phyloP scores from a whole-genome alignment of 2,888 invertebrate species.

The Hirudinaria manillensis region DNA sequence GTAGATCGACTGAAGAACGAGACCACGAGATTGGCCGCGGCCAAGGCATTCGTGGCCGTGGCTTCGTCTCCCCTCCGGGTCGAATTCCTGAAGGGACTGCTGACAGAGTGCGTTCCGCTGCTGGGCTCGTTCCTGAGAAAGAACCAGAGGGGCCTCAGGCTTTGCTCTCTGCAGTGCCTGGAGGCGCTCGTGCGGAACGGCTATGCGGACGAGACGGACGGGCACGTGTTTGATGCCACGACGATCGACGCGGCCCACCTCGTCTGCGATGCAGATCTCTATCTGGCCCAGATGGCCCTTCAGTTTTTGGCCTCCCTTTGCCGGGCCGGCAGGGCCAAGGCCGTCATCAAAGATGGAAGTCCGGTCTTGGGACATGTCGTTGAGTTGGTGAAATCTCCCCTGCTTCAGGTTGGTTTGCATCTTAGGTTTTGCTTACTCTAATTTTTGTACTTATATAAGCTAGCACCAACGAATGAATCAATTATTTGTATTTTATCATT shows the following conservation, averaged over 20 bases:
- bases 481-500: too few relatives aligned
- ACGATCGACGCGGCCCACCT: slow-evolving; percentile 82
- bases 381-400: slow-evolving; percentile 77
- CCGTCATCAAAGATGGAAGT: slow-evolving; percentile 45
- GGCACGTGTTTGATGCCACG: slow-evolving; percentile 71
- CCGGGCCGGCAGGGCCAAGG: slow-evolving; percentile 45
- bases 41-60: slow-evolving; percentile 88
- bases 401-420: slow-evolving; percentile 70
- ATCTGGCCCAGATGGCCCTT: slow-evolving; percentile 75
- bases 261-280: slow-evolving; percentile 86
- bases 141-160: slow-evolving; percentile 87
- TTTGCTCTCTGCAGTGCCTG: slow-evolving; percentile 79
- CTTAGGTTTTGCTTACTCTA: too few relatives aligned
- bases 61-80: slow-evolving; percentile 74
- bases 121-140: slow-evolving; percentile 88
- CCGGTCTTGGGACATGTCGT: slow-evolving; percentile 63
- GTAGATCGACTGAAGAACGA: slow-evolving; percentile 90
- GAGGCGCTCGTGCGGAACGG: slow-evolving; percentile 79
- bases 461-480: too few relatives aligned
- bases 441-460: too few relatives aligned
- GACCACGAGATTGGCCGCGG: slow-evolving; percentile 89
- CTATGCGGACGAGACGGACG: slow-evolving; percentile 56
- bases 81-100: slow-evolving; percentile 69
- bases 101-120: slow-evolving; percentile 82
- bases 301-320: slow-evolving; percentile 52